These are phyloP conservation scores for Platyscapa corneri DNA, from an alignment of 1,140 invertebrate genomes.

Conservation along the genomic window DNA sequence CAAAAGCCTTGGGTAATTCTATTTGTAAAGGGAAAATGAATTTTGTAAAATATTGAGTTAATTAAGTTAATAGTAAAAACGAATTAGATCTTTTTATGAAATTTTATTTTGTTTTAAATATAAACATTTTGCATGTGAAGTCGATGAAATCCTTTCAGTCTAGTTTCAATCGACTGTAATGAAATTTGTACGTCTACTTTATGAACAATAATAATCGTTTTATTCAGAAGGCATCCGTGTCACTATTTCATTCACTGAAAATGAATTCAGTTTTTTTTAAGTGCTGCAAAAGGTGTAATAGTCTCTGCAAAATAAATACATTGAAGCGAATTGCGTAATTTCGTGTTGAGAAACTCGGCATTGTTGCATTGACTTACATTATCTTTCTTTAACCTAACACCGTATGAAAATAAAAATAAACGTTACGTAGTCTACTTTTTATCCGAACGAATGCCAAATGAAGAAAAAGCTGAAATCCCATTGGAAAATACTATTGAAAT, in stretches of 20 bases:
- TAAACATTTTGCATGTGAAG: neutral
- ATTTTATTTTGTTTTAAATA: neutral
- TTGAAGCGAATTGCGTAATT: too few relatives aligned
- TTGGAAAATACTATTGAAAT: neutral
- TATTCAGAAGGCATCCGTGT: neutral
- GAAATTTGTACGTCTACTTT: neutral
- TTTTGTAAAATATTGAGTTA: too few relatives aligned
- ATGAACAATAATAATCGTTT: neutral
- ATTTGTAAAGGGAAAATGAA: too few relatives aligned
- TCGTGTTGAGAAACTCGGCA: too few relatives aligned
- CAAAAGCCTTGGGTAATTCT: too few relatives aligned
- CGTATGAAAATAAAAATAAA: neutral
- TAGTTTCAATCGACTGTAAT: neutral
- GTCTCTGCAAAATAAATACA: neutral
- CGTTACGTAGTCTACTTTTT: neutral
- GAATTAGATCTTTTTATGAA: neutral
- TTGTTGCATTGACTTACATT: neutral
- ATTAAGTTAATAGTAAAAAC: neutral
- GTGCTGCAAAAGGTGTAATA: neutral
- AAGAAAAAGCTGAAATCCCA: too few relatives aligned
- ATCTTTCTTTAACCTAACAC: neutral
- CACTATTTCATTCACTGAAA: too few relatives aligned
- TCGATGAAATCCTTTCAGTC: neutral
- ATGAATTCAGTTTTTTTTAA: neutral
- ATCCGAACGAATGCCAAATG: neutral